phyloP scores from a whole-genome alignment of 1,140 invertebrate genomes.

The Lordiphosa mommai region DNA sequence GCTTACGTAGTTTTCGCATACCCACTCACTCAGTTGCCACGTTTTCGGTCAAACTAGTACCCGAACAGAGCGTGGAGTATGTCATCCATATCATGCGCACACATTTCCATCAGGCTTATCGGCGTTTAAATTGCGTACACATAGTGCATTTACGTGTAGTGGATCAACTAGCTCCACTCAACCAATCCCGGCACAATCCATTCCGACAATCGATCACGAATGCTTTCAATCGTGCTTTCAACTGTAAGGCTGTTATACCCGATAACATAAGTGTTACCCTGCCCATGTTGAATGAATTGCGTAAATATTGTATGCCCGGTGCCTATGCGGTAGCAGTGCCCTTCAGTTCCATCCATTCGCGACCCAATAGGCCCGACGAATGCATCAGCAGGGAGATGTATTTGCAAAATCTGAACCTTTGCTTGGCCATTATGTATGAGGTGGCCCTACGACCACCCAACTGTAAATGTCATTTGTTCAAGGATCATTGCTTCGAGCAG shows the following conservation, averaged over 20 bases:
- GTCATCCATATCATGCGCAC: not conserved
- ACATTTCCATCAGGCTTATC: conserved; percentile 16
- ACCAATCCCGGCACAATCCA: not conserved
- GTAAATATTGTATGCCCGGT: conserved; percentile 4
- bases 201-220: conserved; percentile 4
- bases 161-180: conserved; percentile 14
- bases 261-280: conserved; percentile 14
- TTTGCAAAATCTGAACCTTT: conserved; percentile 3
- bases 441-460: conserved; percentile 10
- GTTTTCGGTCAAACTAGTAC: conserved; percentile 34
- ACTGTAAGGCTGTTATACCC: not conserved
- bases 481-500: conserved; percentile 9
- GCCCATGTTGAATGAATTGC: conserved; percentile 25
- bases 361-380: conserved; percentile 7
- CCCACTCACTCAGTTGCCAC: not conserved
- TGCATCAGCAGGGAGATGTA: not conserved
- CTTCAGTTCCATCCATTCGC: conserved; percentile 21
- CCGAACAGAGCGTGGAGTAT: conserved; percentile 17
- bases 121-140: conserved; percentile 1
- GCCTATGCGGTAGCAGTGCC: conserved; percentile 17
- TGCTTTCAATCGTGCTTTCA: conserved; percentile 10
- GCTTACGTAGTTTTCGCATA: not conserved
- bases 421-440: conserved; percentile 18
- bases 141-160: not conserved
- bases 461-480: conserved; percentile 31